Evolutionary conservation across 2,113 vertebrate genomes (phyloP).

Genomic region (Cebidichthys violaceus): DNA sequence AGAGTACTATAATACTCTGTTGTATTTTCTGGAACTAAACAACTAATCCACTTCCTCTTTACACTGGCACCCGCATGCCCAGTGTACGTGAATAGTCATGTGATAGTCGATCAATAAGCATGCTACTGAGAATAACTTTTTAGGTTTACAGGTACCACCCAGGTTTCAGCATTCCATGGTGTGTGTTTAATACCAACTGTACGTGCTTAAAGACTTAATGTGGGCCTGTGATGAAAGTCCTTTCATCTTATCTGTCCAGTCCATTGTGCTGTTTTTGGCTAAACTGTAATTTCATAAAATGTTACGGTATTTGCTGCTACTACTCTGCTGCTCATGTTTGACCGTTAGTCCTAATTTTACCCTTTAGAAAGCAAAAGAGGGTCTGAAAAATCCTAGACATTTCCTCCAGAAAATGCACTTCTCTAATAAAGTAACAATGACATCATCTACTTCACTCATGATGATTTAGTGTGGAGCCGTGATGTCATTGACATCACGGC

Average conservation of each 20-base stretch:
- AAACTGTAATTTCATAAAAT: not conserved
- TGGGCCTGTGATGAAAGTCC: not conserved
- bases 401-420: slow-evolving; percentile 3
- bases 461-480: slow-evolving; percentile 11
- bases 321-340: not conserved
- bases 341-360: not conserved
- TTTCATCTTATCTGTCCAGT: not conserved
- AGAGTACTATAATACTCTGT: too few species aligned
- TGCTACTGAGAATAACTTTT: not conserved
- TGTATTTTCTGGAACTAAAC: too few species aligned
- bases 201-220: not conserved
- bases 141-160: not conserved
- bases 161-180: not conserved
- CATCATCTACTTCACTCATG: slow-evolving; percentile 38
- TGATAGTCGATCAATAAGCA: not conserved
- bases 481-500: slow-evolving; percentile 30
- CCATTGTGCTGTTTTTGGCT: not conserved
- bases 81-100: too few species aligned
- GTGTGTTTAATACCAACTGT: slow-evolving; percentile 3
- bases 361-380: not conserved
- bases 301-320: not conserved
- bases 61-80: too few species aligned
- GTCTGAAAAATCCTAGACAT: not conserved
- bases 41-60: too few species aligned
- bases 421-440: slow-evolving; percentile 30